These are phyloP conservation scores for Thryonomys swinderianus DNA, from an alignment of 2,113 vertebrate species.

Conservation along the genomic window DNA sequence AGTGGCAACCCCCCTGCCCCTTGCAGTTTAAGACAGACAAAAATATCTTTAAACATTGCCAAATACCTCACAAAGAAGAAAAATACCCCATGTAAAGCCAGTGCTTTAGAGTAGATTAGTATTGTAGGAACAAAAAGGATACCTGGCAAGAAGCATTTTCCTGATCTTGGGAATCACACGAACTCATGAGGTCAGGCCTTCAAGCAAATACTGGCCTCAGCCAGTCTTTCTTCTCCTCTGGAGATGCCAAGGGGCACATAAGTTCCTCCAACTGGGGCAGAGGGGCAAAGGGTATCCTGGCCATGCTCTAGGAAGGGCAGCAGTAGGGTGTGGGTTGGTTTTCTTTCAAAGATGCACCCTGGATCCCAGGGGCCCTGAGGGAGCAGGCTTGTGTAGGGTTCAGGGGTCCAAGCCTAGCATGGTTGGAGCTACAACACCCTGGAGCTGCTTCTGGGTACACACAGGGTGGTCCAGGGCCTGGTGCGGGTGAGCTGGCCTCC, in stretches of 20 bases:
- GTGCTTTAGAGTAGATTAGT: neutral
- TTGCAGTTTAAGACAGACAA: neutral
- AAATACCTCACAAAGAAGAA: neutral
- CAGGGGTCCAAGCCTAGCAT: neutral
- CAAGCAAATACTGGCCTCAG: neutral
- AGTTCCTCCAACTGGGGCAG: neutral
- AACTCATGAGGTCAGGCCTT: neutral
- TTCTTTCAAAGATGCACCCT: neutral
- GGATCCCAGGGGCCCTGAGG: neutral
- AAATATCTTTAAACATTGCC: constrained; percentile 16
- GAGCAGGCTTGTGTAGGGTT: neutral
- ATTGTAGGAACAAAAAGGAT: neutral
- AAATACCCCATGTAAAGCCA: neutral
- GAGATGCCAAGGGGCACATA: neutral
- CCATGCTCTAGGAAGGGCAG: neutral
- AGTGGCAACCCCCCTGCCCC: neutral
- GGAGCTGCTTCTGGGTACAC: neutral
- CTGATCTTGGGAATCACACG: neutral
- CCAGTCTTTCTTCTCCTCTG: neutral
- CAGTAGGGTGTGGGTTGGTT: neutral
- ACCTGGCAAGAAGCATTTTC: constrained; percentile 12
- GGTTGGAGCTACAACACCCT: neutral
- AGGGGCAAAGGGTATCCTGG: neutral
- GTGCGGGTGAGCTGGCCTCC: neutral
- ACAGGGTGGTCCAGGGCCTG: neutral